Percentiles rank a stretch among this genome's conserved stretches.
phyloP scores from a whole-genome alignment of 2,888 invertebrate genomes.

The Malthinus seriepunctatus region DNA sequence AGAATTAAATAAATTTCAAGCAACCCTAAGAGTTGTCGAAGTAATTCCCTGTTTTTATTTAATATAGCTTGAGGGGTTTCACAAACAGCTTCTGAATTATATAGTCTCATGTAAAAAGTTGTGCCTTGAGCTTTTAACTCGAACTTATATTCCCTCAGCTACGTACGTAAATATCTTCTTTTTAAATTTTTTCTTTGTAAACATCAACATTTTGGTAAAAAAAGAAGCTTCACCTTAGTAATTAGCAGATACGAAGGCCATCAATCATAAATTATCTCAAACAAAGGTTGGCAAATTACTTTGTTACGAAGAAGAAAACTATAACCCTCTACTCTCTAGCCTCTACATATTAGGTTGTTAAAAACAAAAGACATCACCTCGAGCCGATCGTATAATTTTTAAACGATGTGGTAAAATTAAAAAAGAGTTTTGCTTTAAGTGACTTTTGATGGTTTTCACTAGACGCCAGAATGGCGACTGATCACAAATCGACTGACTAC shows the following conservation, averaged over 20 bases:
- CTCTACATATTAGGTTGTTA: no score
- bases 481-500: slow-evolving; percentile 21
- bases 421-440: slow-evolving; percentile 8
- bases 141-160: slow-evolving; percentile 1
- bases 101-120: slow-evolving; percentile 15
- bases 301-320: no score
- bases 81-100: slow-evolving; percentile 27
- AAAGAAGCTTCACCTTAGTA: no score
- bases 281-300: no score
- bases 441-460: slow-evolving; percentile 16
- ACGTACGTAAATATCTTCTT: neutral
- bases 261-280: no score
- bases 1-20: slow-evolving; percentile 25
- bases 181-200: neutral
- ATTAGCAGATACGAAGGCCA: no score
- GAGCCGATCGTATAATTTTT: neutral
- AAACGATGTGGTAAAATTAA: neutral
- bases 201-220: neutral
- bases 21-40: slow-evolving; percentile 17
- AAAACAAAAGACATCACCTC: no score
- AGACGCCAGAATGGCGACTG: slow-evolving; percentile 14
- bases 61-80: slow-evolving; percentile 17
- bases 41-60: slow-evolving; percentile 25
- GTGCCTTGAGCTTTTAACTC: neutral
- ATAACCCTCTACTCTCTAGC: no score